Evolutionary conservation across 2,113 vertebrate genomes (phyloP).

Genomic region (Xiphias gladius): DNA sequence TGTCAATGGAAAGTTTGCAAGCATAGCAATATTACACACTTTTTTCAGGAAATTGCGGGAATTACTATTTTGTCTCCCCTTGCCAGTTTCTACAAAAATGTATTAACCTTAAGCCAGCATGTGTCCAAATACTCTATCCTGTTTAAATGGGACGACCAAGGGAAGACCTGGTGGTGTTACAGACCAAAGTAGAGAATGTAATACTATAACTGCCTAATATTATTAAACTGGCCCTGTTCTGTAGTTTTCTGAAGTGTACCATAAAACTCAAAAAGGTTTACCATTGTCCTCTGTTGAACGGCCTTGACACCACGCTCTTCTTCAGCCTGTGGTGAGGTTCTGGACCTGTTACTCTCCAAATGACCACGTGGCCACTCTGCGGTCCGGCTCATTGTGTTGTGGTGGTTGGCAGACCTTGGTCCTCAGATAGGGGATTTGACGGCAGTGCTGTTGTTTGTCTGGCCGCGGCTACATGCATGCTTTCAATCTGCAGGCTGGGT

Average conservation of each 20-base stretch:
- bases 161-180: not conserved
- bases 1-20: conserved; percentile 1
- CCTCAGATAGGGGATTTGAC: conserved; percentile 48
- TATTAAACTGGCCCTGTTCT: conserved; percentile 23
- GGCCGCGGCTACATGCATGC: conserved; percentile 38
- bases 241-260: conserved; percentile 25
- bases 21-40: not conserved
- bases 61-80: not conserved
- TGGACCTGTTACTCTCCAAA: conserved; percentile 67
- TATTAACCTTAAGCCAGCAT: not conserved
- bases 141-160: not conserved
- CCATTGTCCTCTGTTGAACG: conserved; percentile 20
- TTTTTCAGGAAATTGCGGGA: not conserved
- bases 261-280: conserved; percentile 37
- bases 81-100: not conserved
- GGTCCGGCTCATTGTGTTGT: conserved; percentile 75
- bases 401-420: conserved; percentile 68
- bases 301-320: conserved; percentile 59
- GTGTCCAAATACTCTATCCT: not conserved
- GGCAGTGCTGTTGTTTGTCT: conserved; percentile 67
- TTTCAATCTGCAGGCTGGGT: conserved; percentile 56
- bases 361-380: conserved; percentile 61
- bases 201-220: not conserved
- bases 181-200: conserved; percentile 13
- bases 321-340: conserved; percentile 74